Evolutionary conservation across 1,140 invertebrate species (phyloP).

Genomic region (Bradynema listronoti): DNA sequence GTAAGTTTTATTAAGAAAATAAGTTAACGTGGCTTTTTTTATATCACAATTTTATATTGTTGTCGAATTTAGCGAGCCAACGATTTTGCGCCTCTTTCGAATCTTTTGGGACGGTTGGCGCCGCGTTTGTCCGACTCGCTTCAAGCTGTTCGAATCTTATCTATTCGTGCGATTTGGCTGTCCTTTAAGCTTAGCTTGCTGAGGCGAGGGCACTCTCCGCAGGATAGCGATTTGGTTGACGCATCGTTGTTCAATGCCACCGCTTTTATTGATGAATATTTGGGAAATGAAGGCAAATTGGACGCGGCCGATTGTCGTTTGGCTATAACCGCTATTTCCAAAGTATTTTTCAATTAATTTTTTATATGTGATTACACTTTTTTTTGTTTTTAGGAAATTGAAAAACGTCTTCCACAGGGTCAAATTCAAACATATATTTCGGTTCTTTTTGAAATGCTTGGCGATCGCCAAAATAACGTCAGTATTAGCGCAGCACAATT

Average conservation of each 20-base stretch:
- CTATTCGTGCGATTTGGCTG: conserved; percentile 43
- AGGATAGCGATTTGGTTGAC: conserved; percentile 46
- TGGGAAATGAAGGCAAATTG: conserved; percentile 50
- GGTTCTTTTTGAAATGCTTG: conserved; percentile 55
- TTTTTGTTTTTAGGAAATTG: conserved; percentile 43
- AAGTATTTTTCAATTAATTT: conserved; percentile 35
- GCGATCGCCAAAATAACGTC: conserved; percentile 51
- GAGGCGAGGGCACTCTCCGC: conserved; percentile 45
- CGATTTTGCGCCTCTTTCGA: conserved; percentile 51
- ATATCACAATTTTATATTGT: background rate
- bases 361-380: background rate
- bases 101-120: conserved; percentile 45
- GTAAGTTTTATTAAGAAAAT: conserved; percentile 29
- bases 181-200: conserved; percentile 44
- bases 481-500: conserved; percentile 49
- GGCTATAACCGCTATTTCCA: conserved; percentile 37
- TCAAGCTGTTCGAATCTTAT: conserved; percentile 37
- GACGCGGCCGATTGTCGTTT: conserved; percentile 32
- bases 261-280: conserved; percentile 37
- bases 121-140: conserved; percentile 57
- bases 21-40: background rate
- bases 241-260: conserved; percentile 38
- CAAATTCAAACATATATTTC: conserved; percentile 55
- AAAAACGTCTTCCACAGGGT: conserved; percentile 44
- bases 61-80: conserved; percentile 42